Base-by-base conservation (phyloP, 2,797 vertebrate species). In the Paramormyrops hopkinsi region DNA sequence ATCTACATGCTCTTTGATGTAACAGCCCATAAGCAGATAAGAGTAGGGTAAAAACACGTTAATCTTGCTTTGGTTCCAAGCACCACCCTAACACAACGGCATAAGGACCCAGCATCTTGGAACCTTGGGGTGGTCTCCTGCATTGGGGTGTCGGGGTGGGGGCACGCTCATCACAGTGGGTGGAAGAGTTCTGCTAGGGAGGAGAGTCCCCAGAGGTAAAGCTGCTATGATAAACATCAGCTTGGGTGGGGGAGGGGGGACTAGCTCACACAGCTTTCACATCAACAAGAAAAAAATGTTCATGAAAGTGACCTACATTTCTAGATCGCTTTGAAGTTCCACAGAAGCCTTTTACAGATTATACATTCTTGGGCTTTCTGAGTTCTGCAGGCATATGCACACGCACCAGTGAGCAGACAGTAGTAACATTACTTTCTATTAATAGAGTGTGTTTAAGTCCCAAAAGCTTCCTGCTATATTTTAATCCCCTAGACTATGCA, bases 381-480 rank as follows among this genome's bases (percentile, higher is more conserved):
- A 84, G 8, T 48, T 84, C n/a, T 17, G 44, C 46, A 84, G 14
- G 17, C 37, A n/a, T 88, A 59, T 84, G n/a, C 51, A n/a, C 53
- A 88, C 85, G 48, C 29, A 59, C 54, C 0, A 29, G 88, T 89
- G 89, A 86, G 87, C 91, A 91, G 90, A 85, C 91, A 91, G 76
- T 90, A 83, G 88, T 89, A 84, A 56, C 33, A 17, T 50, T 19
- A 22, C 54, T 69, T 41, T 86, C 33, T 22, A 84, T 83, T 86
- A 88, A 69, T 69, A 88, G 86, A 65, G 51, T 7, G 17, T 25
- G 50, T 65, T 65, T 65, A 62, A 46, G 59, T 89, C 88, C 51
- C 69, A 44, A 82, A 89, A 82, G 69, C 73, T 53, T 89, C 37
- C 33, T 82, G 59, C 62, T 50, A 54, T 76, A 41, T 48, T 79